Conservation (phyloP, 1,140 invertebrate species). For the Formica selysi region DNA sequence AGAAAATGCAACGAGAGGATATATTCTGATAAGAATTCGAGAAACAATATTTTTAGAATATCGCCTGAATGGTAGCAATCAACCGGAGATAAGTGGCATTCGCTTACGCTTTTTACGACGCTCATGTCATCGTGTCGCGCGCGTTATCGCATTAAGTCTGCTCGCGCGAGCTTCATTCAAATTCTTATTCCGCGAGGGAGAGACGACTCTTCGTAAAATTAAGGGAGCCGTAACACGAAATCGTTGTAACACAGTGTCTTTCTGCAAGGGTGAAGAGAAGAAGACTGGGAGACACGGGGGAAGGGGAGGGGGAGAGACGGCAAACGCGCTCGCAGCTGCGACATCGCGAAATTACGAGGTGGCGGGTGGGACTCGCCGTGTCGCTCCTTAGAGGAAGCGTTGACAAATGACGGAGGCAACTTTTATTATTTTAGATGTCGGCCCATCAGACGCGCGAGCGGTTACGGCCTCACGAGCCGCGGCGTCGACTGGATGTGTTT, state of each 20-base stretch:
- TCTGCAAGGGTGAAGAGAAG: slow-evolving; percentile 16
- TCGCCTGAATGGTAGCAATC: not conserved
- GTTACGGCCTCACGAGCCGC: slow-evolving; percentile 74
- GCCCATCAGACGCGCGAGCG: slow-evolving; percentile 77
- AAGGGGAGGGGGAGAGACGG: not conserved
- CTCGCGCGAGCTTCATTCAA: slow-evolving; percentile 40
- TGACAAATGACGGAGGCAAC: slow-evolving; percentile 86
- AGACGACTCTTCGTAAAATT: slow-evolving; percentile 59
- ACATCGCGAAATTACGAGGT: slow-evolving; percentile 77
- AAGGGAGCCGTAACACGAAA: slow-evolving; percentile 56
- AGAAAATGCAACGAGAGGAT: not conserved
- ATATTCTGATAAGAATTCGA: not conserved
- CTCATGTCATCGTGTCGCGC: slow-evolving; percentile 11
- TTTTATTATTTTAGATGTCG: slow-evolving; percentile 87
- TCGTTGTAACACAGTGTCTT: slow-evolving; percentile 38
- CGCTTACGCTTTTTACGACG: slow-evolving; percentile 32
- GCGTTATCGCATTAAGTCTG: slow-evolving; percentile 49
- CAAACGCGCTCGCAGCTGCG: slow-evolving; percentile 73
- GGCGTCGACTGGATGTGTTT: slow-evolving; percentile 81
- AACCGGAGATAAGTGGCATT: not conserved
- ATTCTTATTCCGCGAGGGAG: slow-evolving; percentile 54
- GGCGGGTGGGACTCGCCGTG: slow-evolving; percentile 66
- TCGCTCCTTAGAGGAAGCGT: slow-evolving; percentile 79
- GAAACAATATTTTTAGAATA: not conserved
- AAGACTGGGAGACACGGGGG: not conserved